Evolutionary conservation across 2,113 vertebrate species (phyloP).

Genomic region (Ceratotherium simum): DNA sequence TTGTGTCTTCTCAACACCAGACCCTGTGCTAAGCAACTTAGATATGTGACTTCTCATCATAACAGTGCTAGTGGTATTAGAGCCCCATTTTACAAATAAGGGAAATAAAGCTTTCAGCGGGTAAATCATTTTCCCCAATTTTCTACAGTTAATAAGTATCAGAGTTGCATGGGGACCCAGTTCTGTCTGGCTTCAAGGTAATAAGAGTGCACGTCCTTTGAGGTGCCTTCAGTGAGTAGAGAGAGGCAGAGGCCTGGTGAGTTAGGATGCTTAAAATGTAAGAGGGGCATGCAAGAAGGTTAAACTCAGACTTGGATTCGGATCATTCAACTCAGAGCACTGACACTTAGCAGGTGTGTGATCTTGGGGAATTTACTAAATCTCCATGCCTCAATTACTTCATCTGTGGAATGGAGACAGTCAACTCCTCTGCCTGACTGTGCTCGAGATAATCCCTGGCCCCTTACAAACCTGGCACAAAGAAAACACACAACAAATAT

Average conservation of each 20-base stretch:
- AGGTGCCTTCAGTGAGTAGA: background rate
- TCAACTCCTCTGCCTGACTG: background rate
- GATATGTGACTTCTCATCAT: background rate
- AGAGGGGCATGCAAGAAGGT: accelerated
- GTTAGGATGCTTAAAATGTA: background rate
- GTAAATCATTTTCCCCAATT: background rate
- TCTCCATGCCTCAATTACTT: background rate
- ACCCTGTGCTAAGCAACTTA: background rate
- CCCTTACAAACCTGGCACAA: background rate
- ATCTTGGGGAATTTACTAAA: background rate
- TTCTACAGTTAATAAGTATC: background rate
- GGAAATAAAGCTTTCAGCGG: background rate
- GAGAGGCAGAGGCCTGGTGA: background rate
- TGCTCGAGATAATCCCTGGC: background rate
- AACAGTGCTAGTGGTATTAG: accelerated
- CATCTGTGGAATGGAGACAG: background rate
- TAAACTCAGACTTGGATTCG: background rate
- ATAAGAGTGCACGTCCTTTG: background rate
- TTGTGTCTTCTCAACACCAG: background rate
- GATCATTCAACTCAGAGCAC: background rate
- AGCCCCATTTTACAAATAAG: background rate
- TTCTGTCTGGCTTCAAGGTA: background rate
- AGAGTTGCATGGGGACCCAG: background rate
- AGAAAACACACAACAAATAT: background rate
- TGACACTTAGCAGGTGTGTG: background rate